Conservation (phyloP, 2,888 invertebrate species). For the Drosophila prostipennis region DNA sequence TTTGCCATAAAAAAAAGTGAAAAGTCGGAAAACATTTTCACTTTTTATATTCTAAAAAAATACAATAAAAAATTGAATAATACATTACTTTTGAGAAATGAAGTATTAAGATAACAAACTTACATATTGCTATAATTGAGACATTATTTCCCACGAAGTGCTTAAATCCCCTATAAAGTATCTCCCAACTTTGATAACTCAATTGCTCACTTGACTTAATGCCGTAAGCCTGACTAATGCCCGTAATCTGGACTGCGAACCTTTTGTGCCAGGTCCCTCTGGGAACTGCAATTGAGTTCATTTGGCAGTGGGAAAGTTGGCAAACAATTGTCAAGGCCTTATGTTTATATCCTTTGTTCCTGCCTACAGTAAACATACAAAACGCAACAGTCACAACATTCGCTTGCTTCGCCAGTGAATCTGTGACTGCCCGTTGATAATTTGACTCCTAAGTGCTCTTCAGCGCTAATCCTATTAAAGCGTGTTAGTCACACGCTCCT, state of each 20-base stretch:
- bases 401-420: slow-evolving; percentile 23
- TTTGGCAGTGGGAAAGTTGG: slow-evolving; percentile 76
- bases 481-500: slow-evolving; percentile 69
- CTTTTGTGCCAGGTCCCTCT: slow-evolving; percentile 25
- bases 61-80: too few species aligned
- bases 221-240: slow-evolving; percentile 64
- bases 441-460: slow-evolving; percentile 83
- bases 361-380: slow-evolving; percentile 71
- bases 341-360: slow-evolving; percentile 33
- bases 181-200: slow-evolving; percentile 37
- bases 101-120: neutral
- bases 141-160: slow-evolving; percentile 6
- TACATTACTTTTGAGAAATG: too few species aligned
- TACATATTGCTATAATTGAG: neutral
- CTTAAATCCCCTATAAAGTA: neutral
- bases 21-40: too few species aligned
- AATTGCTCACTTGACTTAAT: slow-evolving; percentile 63
- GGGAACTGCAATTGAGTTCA: slow-evolving; percentile 28
- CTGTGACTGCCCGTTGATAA: slow-evolving; percentile 63
- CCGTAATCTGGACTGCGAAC: slow-evolving; percentile 45
- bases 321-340: slow-evolving; percentile 74
- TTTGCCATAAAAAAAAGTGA: too few species aligned
- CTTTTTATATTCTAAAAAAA: too few species aligned
- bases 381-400: slow-evolving; percentile 71
- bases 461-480: slow-evolving; percentile 83